Base-by-base conservation (phyloP, 2,888 invertebrate genomes). In the Blastobasis adustella region DNA sequence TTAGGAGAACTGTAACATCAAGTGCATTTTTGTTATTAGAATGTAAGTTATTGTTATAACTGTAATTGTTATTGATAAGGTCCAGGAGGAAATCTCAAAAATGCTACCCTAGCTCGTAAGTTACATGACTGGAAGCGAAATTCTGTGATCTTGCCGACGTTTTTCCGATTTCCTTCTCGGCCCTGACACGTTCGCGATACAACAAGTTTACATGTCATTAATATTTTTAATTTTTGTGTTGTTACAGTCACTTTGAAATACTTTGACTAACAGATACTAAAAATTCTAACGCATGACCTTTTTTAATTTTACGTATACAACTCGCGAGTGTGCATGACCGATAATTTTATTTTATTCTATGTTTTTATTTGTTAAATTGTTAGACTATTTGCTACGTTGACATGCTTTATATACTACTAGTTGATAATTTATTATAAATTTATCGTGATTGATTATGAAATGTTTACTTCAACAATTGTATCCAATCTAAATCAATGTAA, bases 181-280 rank as follows among this genome's bases (percentile, higher is more conserved):
- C 67, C 66, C 66, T 71, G 65, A 67, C 62, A 66, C 58, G 71
- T 76, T 73, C 76, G 59, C 76, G 76, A 71, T 63, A 69, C 50
- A 36, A 62, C 55, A 58, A 54, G 62, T 63, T 57, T 63, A 54
- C 57, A 63, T 57, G 46, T 23, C 23, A 23, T 61, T 59, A 56
- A 61, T 63, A 54, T 52, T 66, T 62, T 67, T 44, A 73, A 61
- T 63, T 51, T 56, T 62, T 54, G 62, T 67, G 63, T 57, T 54
- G 47, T 58, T 47, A 52, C 47, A 43, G 47, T 48, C 58, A 62
- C 78, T 86, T 84, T 84, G 73, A 82, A 82, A 80, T 71, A 76
- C 71, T 72, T 81, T 86, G 86, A 88, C 87, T 88, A 88, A 88
- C 87, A 80, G 74, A 62, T 71, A 86, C 85, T 87, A 87, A 88